Conservation (phyloP, 2,113 vertebrate species). For the Oreochromis spilurus region DNA sequence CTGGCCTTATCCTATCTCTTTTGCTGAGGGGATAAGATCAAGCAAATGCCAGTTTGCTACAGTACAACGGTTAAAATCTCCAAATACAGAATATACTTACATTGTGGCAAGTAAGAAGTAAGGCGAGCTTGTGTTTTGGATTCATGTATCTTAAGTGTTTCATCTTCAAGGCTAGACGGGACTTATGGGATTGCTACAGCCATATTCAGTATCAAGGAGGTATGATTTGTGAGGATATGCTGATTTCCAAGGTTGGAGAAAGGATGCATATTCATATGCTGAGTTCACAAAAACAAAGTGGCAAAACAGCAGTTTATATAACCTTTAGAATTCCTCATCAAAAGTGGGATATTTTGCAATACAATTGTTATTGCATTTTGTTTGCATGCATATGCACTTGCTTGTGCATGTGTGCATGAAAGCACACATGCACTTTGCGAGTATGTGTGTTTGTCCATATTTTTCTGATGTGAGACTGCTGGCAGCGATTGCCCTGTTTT, state of each 20-base stretch:
- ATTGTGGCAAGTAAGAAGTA: neutral
- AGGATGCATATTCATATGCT: slow-evolving; percentile 61
- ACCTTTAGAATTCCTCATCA: slow-evolving; percentile 30
- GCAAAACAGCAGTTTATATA: slow-evolving; percentile 46
- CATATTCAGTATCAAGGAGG: slow-evolving; percentile 47
- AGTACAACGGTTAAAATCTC: neutral
- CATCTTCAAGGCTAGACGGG: slow-evolving; percentile 47
- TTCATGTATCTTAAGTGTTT: slow-evolving; percentile 29
- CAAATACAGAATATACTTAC: slow-evolving; percentile 8
- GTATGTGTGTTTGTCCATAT: slow-evolving; percentile 33
- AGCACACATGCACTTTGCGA: neutral
- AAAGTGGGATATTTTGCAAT: neutral
- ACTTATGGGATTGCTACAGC: slow-evolving; percentile 34
- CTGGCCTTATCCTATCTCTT: neutral
- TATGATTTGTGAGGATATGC: slow-evolving; percentile 39
- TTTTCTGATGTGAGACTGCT: slow-evolving; percentile 54
- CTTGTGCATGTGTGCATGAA: neutral
- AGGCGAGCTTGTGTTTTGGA: neutral
- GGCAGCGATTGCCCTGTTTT: slow-evolving; percentile 64
- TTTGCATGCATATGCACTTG: neutral
- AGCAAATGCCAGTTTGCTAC: neutral
- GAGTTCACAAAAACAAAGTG: slow-evolving; percentile 50
- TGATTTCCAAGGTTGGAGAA: slow-evolving; percentile 55
- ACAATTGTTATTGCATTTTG: slow-evolving; percentile 3
- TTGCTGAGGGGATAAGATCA: slow-evolving; percentile 25